Evolutionary conservation across 2,888 invertebrate genomes (phyloP).

Genomic region (Mesochorus sp.): DNA sequence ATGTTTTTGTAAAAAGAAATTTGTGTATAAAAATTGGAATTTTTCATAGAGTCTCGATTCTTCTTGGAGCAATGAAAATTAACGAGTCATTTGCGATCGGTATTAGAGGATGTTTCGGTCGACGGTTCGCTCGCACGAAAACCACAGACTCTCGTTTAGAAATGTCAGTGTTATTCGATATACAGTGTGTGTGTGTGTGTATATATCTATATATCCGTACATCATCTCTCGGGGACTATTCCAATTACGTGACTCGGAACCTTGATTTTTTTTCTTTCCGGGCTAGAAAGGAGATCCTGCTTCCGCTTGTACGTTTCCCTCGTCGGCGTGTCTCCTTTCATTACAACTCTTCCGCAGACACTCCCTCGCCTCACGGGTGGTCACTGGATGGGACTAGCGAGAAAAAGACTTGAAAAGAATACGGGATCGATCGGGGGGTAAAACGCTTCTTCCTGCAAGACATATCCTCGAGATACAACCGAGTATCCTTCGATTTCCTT

Average conservation of each 20-base stretch:
- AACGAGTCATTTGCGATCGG: too few relatives aligned
- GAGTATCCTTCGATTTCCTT: too few relatives aligned
- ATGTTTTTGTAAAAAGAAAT: neutral
- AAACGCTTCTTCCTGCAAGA: too few relatives aligned
- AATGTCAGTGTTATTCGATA: neutral
- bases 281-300: constrained; percentile 14
- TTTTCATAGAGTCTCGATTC: too few relatives aligned
- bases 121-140: too few relatives aligned
- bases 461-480: too few relatives aligned
- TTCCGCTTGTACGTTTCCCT: neutral
- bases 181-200: neutral
- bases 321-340: constrained; percentile 35
- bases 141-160: constrained; percentile 44
- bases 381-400: neutral
- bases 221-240: too few relatives aligned
- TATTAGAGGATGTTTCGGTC: too few relatives aligned
- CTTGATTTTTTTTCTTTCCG: constrained; percentile 57
- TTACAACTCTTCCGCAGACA: constrained; percentile 28
- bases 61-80: too few relatives aligned
- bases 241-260: constrained; percentile 46
- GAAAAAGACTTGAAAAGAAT: neutral
- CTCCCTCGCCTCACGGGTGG: constrained; percentile 34
- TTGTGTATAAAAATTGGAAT: neutral
- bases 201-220: neutral
- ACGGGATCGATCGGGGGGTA: too few relatives aligned